Percentiles rank a stretch among this genome's conserved stretches.
These are phyloP conservation scores for Tychaedon coryphoeus DNA, from an alignment of 2,113 vertebrate genomes.

Conservation along the genomic window DNA sequence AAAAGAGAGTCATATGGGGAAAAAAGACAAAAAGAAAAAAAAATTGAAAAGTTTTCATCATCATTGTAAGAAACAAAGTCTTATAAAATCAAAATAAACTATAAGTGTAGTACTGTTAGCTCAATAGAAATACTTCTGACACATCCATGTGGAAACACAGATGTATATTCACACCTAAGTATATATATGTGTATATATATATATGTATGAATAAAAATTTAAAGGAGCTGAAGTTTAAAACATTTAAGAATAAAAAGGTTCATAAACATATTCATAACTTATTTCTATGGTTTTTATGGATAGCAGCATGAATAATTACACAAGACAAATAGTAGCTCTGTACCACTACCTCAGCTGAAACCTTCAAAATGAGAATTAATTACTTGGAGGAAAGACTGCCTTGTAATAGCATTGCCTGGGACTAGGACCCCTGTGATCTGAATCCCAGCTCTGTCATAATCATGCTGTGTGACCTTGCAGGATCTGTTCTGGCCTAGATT, in stretches of 20 bases:
- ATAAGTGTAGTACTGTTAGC: neutral
- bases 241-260: neutral
- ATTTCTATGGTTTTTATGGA: neutral
- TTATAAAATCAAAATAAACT: neutral
- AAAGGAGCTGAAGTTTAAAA: neutral
- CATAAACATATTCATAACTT: neutral
- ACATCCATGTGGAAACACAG: neutral
- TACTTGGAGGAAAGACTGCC: neutral
- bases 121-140: neutral
- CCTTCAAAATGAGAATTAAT: slow-evolving; percentile 47
- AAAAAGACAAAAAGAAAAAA: neutral
- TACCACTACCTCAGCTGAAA: neutral
- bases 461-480: slow-evolving; percentile 1
- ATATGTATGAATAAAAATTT: neutral
- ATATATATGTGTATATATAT: too few relatives aligned
- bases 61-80: slow-evolving; percentile 10
- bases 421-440: neutral
- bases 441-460: slow-evolving; percentile 3
- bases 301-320: neutral
- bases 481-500: neutral
- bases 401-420: slow-evolving; percentile 14
- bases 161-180: neutral
- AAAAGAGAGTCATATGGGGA: rapidly evolving
- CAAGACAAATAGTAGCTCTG: neutral
- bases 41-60: slow-evolving; percentile 12